Percentiles rank a stretch among this genome's conserved stretches.
phyloP scores from a whole-genome alignment of 1,140 invertebrate genomes.

The Apis mellifera region DNA sequence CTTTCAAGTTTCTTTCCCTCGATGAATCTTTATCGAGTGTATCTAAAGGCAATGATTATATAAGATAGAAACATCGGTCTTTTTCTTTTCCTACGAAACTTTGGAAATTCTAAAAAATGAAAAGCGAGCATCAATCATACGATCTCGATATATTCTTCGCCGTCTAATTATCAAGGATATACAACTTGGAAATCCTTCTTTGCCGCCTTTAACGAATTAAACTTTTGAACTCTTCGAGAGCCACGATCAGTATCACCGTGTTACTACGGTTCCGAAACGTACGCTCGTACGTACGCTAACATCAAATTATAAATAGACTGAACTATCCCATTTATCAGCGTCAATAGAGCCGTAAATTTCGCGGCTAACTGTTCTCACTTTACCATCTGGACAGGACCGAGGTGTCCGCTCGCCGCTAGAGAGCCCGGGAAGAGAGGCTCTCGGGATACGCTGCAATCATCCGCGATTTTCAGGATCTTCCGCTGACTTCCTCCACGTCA shows the following conservation, averaged over 20 bases:
- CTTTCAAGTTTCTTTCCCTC: too few relatives aligned
- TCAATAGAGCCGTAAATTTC: constrained; percentile 61
- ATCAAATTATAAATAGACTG: constrained; percentile 61
- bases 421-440: background rate
- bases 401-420: background rate
- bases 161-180: too few relatives aligned
- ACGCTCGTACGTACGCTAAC: constrained; percentile 41
- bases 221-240: too few relatives aligned
- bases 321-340: constrained; percentile 62
- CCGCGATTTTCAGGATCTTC: constrained; percentile 41
- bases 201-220: too few relatives aligned
- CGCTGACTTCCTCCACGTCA: constrained; percentile 28
- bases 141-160: too few relatives aligned
- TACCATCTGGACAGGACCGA: constrained; percentile 42
- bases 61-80: too few relatives aligned
- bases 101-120: too few relatives aligned
- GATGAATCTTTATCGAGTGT: too few relatives aligned
- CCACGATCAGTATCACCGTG: too few relatives aligned
- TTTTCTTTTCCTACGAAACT: too few relatives aligned
- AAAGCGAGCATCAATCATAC: constrained; percentile 1
- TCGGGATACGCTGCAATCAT: constrained; percentile 37
- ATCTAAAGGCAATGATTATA: too few relatives aligned
- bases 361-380: constrained; percentile 53
- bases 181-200: too few relatives aligned
- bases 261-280: constrained; percentile 25